These are phyloP conservation scores for Epistrophella euchroma DNA, from an alignment of 2,888 invertebrate species.

Conservation along the genomic window DNA sequence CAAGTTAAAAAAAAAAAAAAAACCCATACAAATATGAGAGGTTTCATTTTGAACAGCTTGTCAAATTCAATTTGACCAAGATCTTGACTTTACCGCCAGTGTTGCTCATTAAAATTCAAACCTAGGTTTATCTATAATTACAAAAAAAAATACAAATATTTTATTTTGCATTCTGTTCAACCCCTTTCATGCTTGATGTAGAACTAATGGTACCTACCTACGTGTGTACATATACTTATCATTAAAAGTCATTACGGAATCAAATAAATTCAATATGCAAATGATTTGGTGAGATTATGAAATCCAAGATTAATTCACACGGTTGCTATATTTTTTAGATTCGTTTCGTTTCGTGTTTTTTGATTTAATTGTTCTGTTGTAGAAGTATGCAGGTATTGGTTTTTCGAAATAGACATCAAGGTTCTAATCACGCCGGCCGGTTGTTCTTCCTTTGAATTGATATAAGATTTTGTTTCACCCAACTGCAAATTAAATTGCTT, in stretches of 20 bases:
- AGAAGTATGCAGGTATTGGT: not conserved
- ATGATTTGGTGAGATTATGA: conserved; percentile 28
- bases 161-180: conserved; percentile 7
- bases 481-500: too few species aligned
- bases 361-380: not conserved
- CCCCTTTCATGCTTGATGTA: not conserved
- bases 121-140: conserved; percentile 21
- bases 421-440: too few species aligned
- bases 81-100: not conserved
- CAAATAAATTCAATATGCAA: conserved; percentile 35
- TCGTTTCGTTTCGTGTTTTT: not conserved
- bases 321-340: not conserved
- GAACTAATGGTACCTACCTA: not conserved
- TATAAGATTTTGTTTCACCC: too few species aligned
- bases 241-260: conserved; percentile 2
- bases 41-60: conserved; percentile 44
- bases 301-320: not conserved
- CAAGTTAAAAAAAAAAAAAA: not conserved
- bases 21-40: conserved; percentile 20
- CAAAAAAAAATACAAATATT: not conserved
- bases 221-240: not conserved
- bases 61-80: conserved; percentile 38
- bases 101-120: conserved; percentile 19
- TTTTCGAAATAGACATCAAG: not conserved
- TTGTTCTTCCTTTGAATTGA: too few species aligned